These are phyloP conservation scores for Silurus asotus DNA, from an alignment of 2,113 vertebrate genomes.

Conservation along the genomic window DNA sequence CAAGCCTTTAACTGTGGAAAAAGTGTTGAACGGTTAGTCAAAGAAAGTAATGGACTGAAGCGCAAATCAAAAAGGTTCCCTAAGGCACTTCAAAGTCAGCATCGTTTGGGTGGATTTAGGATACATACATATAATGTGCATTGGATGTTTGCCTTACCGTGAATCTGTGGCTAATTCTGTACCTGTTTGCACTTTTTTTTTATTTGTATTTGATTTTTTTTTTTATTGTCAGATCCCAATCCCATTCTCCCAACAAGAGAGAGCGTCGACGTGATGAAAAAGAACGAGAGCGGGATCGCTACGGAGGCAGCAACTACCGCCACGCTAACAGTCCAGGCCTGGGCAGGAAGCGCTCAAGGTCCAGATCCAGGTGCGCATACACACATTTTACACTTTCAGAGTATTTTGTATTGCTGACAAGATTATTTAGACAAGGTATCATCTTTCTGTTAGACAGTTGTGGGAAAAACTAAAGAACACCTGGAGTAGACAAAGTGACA, in stretches of 20 bases:
- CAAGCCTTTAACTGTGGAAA: constrained; percentile 4
- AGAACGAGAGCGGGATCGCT: constrained; percentile 71
- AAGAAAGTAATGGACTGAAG: background rate
- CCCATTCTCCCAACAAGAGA: constrained; percentile 83
- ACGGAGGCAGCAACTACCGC: constrained; percentile 76
- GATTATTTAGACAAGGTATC: background rate
- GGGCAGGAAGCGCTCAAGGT: constrained; percentile 79
- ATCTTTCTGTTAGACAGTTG: too few species aligned
- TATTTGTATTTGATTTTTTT: background rate
- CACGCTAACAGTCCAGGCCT: constrained; percentile 80
- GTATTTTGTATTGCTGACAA: background rate
- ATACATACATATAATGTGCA: background rate
- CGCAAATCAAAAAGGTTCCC: background rate
- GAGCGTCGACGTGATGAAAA: constrained; percentile 80
- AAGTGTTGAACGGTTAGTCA: background rate
- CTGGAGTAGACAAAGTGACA: background rate
- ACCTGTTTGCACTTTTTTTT: background rate
- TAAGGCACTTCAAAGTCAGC: background rate
- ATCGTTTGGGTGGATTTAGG: background rate
- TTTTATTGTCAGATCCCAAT: constrained; percentile 76
- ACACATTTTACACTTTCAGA: background rate
- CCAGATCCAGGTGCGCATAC: constrained; percentile 75
- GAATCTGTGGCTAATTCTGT: background rate
- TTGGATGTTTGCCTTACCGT: background rate
- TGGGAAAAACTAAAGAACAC: background rate